Conservation (phyloP, 2,797 vertebrate genomes). For the Xiphophorus birchmanni region DNA sequence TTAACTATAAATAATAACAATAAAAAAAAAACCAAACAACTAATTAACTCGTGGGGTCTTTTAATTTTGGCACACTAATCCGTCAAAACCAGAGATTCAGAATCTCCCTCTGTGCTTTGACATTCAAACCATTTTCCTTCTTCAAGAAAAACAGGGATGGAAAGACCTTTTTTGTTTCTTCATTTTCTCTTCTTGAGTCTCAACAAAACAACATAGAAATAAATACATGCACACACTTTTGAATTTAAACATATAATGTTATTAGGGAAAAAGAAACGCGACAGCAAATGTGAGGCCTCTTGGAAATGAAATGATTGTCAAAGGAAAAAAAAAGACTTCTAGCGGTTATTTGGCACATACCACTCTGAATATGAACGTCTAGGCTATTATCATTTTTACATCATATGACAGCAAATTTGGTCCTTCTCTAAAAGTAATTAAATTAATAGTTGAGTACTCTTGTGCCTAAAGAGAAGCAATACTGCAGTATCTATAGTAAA, state of each 20-base stretch:
- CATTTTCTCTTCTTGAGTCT: constrained; percentile 73
- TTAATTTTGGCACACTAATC: constrained; percentile 81
- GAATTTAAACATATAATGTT: constrained; percentile 82
- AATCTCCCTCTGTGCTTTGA: constrained; percentile 67
- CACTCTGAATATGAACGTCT: constrained; percentile 83
- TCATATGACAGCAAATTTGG: constrained; percentile 90
- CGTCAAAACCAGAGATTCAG: constrained; percentile 73
- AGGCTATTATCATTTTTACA: constrained; percentile 82
- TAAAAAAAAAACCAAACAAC: constrained; percentile 39
- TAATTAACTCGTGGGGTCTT: constrained; percentile 68
- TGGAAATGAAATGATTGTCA: constrained; percentile 90
- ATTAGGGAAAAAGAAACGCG: constrained; percentile 54
- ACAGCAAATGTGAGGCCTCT: constrained; percentile 78
- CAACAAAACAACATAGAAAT: constrained; percentile 81
- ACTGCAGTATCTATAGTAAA: constrained; percentile 91
- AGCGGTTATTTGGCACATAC: constrained; percentile 91
- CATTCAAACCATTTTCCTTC: constrained; percentile 70
- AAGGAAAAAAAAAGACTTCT: constrained; percentile 72
- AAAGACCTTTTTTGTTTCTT: constrained; percentile 60
- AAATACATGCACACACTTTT: constrained; percentile 85
- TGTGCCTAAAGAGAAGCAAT: constrained; percentile 88
- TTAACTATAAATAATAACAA: constrained; percentile 72
- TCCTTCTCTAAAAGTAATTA: constrained; percentile 93
- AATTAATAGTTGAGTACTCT: constrained; percentile 92
- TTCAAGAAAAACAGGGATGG: constrained; percentile 62